Evolutionary conservation across 2,797 vertebrate species (phyloP), one percentile per base, ranked within the genome.

Genomic region (Sebastiscus tertius): DNA sequence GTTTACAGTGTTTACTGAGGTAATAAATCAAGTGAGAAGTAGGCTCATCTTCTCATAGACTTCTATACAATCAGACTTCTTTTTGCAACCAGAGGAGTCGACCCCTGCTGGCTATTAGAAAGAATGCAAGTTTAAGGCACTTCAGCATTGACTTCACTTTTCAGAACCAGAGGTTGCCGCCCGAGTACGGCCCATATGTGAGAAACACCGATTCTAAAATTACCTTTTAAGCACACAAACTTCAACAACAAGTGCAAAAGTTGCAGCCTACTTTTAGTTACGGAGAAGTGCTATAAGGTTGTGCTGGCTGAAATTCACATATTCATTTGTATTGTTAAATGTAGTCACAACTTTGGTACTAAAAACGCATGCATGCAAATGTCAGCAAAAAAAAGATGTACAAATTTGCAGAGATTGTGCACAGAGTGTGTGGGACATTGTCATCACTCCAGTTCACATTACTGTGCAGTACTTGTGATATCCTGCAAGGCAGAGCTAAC

Each of bases 381-480:
- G n/a, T 13, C 34, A 20, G 65, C 65, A 67, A 58, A 14, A 70
- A 67, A 10, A 42, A n/a, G 3, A 11, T 4, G 2, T 8, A 70
- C 6, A 16, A 5, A 39, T 63, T 66, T 69, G 55, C 63, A 55
- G 18, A 65, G 18, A 27, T 39, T 65, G 58, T 26, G 46, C 52
- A 60, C 4, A 6, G 4, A 13, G 29, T 5, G 11, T 56, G 46
- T 60, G 39, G 13, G 33, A 65, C n/a, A 16, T 26, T 2, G 3
- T 49, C 22, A 11, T 77, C 7, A 2, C 9, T 64, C 13, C 18
- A 4, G 11, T 58, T 72, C 55, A 67, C 66, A 69, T 73, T 62
- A 77, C 49, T 81, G 20, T 73, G 77, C 75, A 76, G 46, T 65
- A 71, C 33, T 59, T 72, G 72, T 67, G 55, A 83, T 34, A 61